Conservation (phyloP, 2,797 vertebrate species). For the Rhynchonycteris naso region DNA sequence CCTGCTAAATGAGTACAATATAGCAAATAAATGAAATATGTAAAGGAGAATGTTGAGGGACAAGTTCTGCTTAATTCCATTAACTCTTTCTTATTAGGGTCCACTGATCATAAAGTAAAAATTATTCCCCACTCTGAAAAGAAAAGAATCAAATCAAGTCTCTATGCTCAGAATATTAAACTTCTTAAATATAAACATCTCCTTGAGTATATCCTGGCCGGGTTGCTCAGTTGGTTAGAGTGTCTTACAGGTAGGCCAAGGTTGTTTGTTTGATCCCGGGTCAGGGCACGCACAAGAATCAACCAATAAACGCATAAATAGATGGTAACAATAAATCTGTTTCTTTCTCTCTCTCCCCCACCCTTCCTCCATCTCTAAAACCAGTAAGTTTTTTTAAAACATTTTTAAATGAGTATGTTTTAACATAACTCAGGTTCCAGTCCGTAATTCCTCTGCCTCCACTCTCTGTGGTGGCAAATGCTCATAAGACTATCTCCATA, state of each 20-base stretch:
- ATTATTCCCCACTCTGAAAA: slow-evolving; percentile 37
- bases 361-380: too few relatives aligned
- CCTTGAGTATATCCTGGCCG: too few relatives aligned
- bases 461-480: background rate
- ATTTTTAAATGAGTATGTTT: background rate
- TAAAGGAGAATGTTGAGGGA: slow-evolving; percentile 51
- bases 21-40: slow-evolving; percentile 32
- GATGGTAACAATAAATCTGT: too few relatives aligned
- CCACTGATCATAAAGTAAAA: slow-evolving; percentile 38
- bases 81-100: slow-evolving; percentile 39
- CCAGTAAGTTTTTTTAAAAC: too few relatives aligned
- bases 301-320: too few relatives aligned
- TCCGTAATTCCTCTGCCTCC: background rate
- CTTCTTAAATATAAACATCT: background rate
- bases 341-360: too few relatives aligned
- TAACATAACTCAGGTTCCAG: background rate
- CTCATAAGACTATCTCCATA: background rate
- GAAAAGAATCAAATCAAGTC: slow-evolving; percentile 24
- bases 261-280: too few relatives aligned
- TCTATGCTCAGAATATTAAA: slow-evolving; percentile 39
- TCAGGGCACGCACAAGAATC: too few relatives aligned
- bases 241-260: too few relatives aligned
- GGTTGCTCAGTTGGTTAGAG: too few relatives aligned
- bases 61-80: slow-evolving; percentile 52
- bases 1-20: slow-evolving; percentile 39